Evolutionary conservation across 2,888 invertebrate genomes (phyloP).

Genomic region (Melikaiella ostensackeni): DNA sequence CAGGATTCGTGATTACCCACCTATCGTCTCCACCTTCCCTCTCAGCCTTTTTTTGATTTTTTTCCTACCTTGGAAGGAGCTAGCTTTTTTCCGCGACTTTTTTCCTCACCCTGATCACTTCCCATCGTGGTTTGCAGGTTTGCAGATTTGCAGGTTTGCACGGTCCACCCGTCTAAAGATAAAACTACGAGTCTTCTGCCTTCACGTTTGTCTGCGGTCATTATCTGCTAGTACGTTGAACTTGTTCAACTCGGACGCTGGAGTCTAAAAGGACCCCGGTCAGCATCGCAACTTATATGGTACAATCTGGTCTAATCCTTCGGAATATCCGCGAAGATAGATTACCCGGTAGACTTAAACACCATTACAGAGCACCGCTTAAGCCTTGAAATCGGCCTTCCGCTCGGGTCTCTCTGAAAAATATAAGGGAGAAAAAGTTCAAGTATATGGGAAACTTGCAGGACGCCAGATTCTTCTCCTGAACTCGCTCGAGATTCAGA

Average conservation of each 20-base stretch:
- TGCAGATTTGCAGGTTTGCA: slow-evolving; percentile 7
- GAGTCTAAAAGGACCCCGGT: slow-evolving; percentile 15
- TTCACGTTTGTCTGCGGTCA: slow-evolving; percentile 23
- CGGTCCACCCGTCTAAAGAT: slow-evolving; percentile 23
- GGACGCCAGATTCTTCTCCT: slow-evolving; percentile 17
- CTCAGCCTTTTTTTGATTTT: slow-evolving; percentile 41
- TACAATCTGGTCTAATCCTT: slow-evolving; percentile 34
- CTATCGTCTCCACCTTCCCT: slow-evolving; percentile 50
- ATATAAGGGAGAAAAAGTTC: slow-evolving; percentile 23
- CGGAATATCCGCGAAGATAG: slow-evolving; percentile 30
- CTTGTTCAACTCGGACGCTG: slow-evolving; percentile 3
- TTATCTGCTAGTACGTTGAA: slow-evolving; percentile 28
- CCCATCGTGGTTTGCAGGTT: slow-evolving; percentile 10
- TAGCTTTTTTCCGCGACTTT: slow-evolving; percentile 37
- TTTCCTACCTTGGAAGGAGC: slow-evolving; percentile 36
- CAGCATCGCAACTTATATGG: slow-evolving; percentile 32
- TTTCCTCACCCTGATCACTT: slow-evolving; percentile 30
- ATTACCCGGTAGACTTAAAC: slow-evolving; percentile 34
- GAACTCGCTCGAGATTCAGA: slow-evolving; percentile 6
- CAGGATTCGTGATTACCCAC: slow-evolving; percentile 70
- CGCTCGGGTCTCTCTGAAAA: slow-evolving; percentile 22
- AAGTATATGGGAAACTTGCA: slow-evolving; percentile 30
- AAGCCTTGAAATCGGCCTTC: slow-evolving; percentile 23
- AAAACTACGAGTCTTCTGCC: slow-evolving; percentile 17
- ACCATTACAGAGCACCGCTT: slow-evolving; percentile 25